Evolutionary conservation across 2,113 vertebrate genomes (phyloP).

Genomic region (Chroicocephalus ridibundus): DNA sequence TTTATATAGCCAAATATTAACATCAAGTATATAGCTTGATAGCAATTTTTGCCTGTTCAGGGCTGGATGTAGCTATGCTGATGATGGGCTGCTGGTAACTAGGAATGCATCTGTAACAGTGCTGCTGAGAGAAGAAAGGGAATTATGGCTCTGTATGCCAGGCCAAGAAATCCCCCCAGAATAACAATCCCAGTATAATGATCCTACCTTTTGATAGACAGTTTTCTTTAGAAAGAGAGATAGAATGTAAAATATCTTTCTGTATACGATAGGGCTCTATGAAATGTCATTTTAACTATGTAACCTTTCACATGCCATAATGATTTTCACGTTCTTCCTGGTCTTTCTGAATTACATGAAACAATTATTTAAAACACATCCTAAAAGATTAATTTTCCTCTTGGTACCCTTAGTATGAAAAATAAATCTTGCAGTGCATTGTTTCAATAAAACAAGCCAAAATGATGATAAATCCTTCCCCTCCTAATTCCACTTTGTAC

Average conservation of each 20-base stretch:
- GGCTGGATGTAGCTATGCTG: neutral
- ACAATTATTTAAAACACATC: neutral
- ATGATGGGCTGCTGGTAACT: neutral
- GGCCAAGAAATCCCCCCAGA: neutral
- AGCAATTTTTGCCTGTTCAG: neutral
- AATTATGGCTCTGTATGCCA: neutral
- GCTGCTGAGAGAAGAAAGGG: neutral
- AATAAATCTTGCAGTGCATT: neutral
- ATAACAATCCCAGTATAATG: neutral
- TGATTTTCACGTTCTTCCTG: neutral
- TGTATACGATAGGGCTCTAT: rapidly evolving
- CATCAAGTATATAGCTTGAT: neutral
- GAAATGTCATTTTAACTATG: neutral
- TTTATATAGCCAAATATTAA: neutral
- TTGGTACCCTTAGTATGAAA: neutral
- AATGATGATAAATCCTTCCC: neutral
- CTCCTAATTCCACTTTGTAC: neutral
- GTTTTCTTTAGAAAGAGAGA: neutral
- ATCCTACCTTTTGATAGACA: neutral
- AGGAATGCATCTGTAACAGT: neutral
- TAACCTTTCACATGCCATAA: neutral
- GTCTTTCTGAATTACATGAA: neutral
- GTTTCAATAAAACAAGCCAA: neutral
- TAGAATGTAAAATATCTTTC: neutral
- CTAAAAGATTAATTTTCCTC: neutral